These are phyloP conservation scores for Cosmia trapezina DNA, from an alignment of 2,888 invertebrate species.

Conservation along the genomic window DNA sequence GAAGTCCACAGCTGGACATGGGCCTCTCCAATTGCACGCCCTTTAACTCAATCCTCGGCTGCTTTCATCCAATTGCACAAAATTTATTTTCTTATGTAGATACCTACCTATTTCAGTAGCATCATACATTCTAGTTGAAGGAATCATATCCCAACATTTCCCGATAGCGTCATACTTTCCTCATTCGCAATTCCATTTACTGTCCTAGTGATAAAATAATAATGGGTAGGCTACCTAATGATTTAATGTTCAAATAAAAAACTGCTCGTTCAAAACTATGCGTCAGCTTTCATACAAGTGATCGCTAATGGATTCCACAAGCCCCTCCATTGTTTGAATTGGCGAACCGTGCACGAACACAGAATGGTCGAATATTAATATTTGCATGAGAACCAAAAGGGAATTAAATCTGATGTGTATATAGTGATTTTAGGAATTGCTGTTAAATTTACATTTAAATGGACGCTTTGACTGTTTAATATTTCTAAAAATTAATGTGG, in stretches of 20 bases:
- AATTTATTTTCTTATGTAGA: background rate
- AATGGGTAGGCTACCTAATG: background rate
- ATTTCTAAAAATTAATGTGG: background rate
- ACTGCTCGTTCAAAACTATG: background rate
- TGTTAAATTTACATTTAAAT: background rate
- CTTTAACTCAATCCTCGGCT: background rate
- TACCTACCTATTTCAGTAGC: background rate
- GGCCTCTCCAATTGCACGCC: background rate
- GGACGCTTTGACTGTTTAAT: background rate
- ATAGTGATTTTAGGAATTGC: conserved; percentile 9
- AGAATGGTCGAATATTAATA: conserved; percentile 34
- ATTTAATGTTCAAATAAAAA: background rate
- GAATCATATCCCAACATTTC: background rate
- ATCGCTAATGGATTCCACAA: conserved; percentile 48
- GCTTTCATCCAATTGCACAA: background rate
- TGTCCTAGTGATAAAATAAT: background rate
- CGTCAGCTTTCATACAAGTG: conserved; percentile 25
- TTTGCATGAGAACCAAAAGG: conserved; percentile 25
- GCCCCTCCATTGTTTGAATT: conserved; percentile 44
- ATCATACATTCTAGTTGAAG: background rate
- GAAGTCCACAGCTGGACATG: background rate
- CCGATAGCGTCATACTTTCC: background rate
- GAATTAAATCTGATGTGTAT: conserved; percentile 12
- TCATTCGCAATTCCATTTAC: background rate
- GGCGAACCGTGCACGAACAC: conserved; percentile 7